phyloP scores from a whole-genome alignment of 2,888 invertebrate species.

The Caradrina kadenii region DNA sequence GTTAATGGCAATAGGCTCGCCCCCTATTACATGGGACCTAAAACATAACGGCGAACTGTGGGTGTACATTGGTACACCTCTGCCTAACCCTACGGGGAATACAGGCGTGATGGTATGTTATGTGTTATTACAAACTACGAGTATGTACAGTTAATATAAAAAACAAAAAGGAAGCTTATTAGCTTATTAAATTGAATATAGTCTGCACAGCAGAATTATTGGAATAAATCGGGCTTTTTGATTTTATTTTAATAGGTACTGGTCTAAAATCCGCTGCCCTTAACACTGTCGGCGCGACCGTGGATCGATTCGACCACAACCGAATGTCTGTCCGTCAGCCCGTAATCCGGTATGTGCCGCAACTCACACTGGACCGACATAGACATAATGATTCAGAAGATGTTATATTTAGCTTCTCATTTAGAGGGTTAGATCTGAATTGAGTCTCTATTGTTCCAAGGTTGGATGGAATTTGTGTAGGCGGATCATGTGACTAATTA shows the following conservation, averaged over 20 bases:
- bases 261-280: slow-evolving; percentile 17
- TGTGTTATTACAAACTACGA: too few species aligned
- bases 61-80: too few species aligned
- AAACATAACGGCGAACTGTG: too few species aligned
- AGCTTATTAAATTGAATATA: too few species aligned
- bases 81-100: too few species aligned
- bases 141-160: too few species aligned
- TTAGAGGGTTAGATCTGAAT: slow-evolving; percentile 27
- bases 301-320: slow-evolving; percentile 55
- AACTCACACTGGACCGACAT: slow-evolving; percentile 44
- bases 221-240: too few species aligned
- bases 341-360: slow-evolving; percentile 58
- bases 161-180: too few species aligned
- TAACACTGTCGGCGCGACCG: slow-evolving; percentile 35
- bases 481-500: slow-evolving; percentile 3
- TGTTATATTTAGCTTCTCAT: slow-evolving; percentile 45
- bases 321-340: slow-evolving; percentile 48
- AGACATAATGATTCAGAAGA: slow-evolving; percentile 59
- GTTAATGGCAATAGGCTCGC: too few species aligned
- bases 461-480: slow-evolving; percentile 15
- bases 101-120: too few species aligned
- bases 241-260: neutral
- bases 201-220: too few species aligned
- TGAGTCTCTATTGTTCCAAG: slow-evolving; percentile 20
- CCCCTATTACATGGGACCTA: too few species aligned